Percentiles rank a stretch among this genome's conserved stretches.
Conservation (phyloP, 92 coral and sea anemone genomes). For the Heteractis magnifica region DNA sequence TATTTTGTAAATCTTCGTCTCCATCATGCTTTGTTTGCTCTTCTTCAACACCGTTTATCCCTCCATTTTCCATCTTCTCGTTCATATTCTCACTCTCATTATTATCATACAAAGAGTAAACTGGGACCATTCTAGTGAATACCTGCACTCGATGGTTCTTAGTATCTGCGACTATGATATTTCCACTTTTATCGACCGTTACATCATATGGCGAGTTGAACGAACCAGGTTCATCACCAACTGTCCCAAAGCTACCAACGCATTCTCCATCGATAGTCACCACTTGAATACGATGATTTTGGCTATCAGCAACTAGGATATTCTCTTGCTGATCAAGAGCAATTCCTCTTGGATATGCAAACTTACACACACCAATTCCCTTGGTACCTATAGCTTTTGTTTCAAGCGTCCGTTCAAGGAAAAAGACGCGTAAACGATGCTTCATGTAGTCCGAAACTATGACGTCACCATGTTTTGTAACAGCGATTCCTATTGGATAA, state of each 20-base stretch:
- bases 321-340: conserved; percentile 75
- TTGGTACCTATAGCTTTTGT: conserved; percentile 57
- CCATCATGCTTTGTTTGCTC: conserved; percentile 9
- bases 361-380: conserved; percentile 86
- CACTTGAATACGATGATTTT: conserved; percentile 86
- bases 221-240: conserved; percentile 75
- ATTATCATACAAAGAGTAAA: conserved; percentile 36
- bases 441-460: conserved; percentile 76
- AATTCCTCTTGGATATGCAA: conserved; percentile 82
- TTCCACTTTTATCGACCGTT: conserved; percentile 62
- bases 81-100: conserved; percentile 13
- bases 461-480: conserved; percentile 75
- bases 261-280: conserved; percentile 64
- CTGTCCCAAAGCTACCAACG: conserved; percentile 74
- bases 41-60: conserved; percentile 10
- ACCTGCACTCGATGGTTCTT: conserved; percentile 90
- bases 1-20: neutral
- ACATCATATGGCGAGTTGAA: conserved; percentile 90
- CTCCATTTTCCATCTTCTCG: neutral
- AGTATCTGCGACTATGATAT: conserved; percentile 82
- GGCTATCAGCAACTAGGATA: conserved; percentile 85
- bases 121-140: conserved; percentile 58
- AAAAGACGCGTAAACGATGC: conserved; percentile 74
- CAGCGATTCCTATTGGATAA: conserved; percentile 80
- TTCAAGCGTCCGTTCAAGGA: conserved; percentile 48